Percentiles rank a stretch among this genome's conserved stretches.
Conservation (phyloP, 1,140 invertebrate species). For the Cyphomyrmex costatus region DNA sequence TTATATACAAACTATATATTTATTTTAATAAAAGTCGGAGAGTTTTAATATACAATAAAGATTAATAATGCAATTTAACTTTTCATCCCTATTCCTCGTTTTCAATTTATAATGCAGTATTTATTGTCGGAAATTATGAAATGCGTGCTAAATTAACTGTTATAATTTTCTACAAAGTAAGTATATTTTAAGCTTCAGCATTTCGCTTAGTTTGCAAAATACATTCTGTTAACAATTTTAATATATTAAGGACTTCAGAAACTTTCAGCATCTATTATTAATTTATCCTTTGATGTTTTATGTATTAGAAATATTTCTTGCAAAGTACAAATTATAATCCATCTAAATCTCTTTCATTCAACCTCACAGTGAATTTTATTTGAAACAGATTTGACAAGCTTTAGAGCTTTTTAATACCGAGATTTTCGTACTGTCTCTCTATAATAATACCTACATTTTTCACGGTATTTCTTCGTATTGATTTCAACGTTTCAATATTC, state of each 20-base stretch:
- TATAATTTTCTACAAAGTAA: not conserved
- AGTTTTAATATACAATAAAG: not conserved
- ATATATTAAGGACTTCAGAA: not conserved
- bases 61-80: not conserved
- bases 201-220: slow-evolving; percentile 1
- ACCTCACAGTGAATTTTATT: not conserved
- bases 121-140: not conserved
- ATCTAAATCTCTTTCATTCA: not conserved
- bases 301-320: slow-evolving; percentile 18
- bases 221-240: slow-evolving; percentile 18
- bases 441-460: not conserved
- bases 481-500: slow-evolving; percentile 5
- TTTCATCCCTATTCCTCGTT: not conserved
- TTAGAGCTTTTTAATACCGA: not conserved
- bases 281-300: slow-evolving; percentile 32
- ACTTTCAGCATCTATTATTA: slow-evolving; percentile 20
- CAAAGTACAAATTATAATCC: slow-evolving; percentile 21
- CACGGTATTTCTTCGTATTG: not conserved
- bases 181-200: not conserved
- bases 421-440: not conserved
- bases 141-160: not conserved
- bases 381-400: not conserved
- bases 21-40: not conserved
- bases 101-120: not conserved
- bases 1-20: not conserved